Percentiles rank a stretch among this genome's conserved stretches.
Evolutionary conservation across 2,888 invertebrate genomes (phyloP).

Genomic region (Pteria penguin): DNA sequence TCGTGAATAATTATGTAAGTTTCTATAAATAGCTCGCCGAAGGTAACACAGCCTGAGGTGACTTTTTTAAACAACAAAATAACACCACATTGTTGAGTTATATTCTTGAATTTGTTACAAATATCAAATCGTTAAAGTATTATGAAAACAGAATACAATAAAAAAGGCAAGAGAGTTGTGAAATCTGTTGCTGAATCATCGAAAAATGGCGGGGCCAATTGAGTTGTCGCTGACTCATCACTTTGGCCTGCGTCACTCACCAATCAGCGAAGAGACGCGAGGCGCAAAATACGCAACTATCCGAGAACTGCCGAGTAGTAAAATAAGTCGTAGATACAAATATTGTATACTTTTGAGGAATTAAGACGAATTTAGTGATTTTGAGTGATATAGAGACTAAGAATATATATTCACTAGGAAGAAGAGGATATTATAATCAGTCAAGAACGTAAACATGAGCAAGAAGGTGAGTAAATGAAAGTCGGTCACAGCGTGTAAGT

Average conservation of each 20-base stretch:
- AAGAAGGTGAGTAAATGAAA: conserved; percentile 58
- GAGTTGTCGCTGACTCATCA: conserved; percentile 61
- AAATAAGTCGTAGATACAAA: conserved; percentile 45
- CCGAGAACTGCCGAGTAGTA: conserved; percentile 49
- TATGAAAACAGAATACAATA: no score
- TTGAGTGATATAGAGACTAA: neutral
- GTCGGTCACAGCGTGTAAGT: conserved; percentile 32
- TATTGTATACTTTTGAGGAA: conserved; percentile 21
- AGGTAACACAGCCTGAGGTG: no score
- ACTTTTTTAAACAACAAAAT: no score
- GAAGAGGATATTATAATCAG: neutral
- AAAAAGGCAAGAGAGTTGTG: conserved; percentile 34
- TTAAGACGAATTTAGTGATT: neutral
- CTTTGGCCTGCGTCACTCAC: conserved; percentile 57
- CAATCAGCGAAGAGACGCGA: conserved; percentile 56
- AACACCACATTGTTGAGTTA: no score
- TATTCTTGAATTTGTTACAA: no score
- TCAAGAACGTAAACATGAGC: conserved; percentile 50
- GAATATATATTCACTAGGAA: neutral
- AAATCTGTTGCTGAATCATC: conserved; percentile 46
- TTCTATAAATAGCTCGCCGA: neutral
- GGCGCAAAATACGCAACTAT: conserved; percentile 62
- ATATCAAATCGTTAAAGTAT: no score
- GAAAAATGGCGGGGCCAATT: conserved; percentile 42
- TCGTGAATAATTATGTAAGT: neutral